These are phyloP conservation scores for Saguinus midas DNA, from an alignment of 2,113 vertebrate genomes.

Conservation along the genomic window DNA sequence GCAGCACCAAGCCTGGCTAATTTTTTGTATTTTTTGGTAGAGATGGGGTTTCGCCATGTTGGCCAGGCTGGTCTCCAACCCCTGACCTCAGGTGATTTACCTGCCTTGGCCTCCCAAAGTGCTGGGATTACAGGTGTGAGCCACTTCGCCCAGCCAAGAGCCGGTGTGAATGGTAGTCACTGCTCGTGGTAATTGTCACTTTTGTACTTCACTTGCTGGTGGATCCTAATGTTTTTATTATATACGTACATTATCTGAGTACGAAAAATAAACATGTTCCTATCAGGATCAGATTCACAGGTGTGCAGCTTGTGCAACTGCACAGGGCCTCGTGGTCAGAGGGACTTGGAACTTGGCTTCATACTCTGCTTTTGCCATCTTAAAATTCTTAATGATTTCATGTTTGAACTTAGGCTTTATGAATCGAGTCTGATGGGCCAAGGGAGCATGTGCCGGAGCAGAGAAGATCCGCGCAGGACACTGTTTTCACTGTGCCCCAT, in stretches of 20 bases:
- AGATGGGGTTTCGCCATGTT: no score
- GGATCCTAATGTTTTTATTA: background rate
- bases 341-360: background rate
- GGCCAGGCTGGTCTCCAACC: no score
- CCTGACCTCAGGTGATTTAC: no score
- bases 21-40: no score
- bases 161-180: fast-evolving
- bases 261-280: background rate
- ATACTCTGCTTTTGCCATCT: fast-evolving
- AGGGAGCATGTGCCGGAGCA: fast-evolving
- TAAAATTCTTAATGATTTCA: no score
- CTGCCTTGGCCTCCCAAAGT: no score
- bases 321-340: fast-evolving
- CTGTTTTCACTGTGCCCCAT: fast-evolving
- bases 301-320: fast-evolving
- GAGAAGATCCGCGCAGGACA: no score
- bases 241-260: background rate
- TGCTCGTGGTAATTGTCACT: fast-evolving
- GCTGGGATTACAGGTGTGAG: no score
- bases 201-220: background rate
- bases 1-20: no score
- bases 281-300: background rate
- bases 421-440: fast-evolving
- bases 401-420: background rate
- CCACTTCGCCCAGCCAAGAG: no score